A percentile compares a stretch with the other conserved stretches of the same genome.
Evolutionary conservation across 2,797 vertebrate species (phyloP).

Genomic region (Mormyrus proboscirostris): DNA sequence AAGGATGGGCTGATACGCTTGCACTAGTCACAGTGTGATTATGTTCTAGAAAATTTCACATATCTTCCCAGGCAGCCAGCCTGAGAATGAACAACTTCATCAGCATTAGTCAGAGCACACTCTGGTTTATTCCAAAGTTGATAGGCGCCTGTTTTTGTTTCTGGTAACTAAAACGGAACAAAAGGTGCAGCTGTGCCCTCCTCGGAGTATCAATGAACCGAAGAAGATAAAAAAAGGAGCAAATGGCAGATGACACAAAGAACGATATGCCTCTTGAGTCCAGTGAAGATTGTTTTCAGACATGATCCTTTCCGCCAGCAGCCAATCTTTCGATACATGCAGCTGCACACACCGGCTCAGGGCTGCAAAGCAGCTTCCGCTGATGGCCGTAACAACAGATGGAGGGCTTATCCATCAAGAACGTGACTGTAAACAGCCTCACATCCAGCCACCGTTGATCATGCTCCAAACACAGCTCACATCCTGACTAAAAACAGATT

Average conservation of each 20-base stretch:
- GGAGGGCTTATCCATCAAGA: background rate
- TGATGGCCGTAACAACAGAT: background rate
- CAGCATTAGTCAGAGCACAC: background rate
- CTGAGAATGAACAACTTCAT: background rate
- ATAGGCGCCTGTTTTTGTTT: background rate
- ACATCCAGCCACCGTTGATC: constrained; percentile 11
- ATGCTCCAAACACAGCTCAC: constrained; percentile 26
- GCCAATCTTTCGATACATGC: background rate
- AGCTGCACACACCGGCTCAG: background rate
- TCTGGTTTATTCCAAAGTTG: background rate
- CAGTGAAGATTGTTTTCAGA: background rate
- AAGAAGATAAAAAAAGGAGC: background rate
- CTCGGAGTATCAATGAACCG: background rate
- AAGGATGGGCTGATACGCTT: background rate
- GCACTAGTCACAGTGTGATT: background rate
- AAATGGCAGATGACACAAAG: background rate
- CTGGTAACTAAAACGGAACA: background rate
- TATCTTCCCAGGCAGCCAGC: background rate
- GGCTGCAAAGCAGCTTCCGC: background rate
- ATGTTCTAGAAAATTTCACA: constrained; percentile 1
- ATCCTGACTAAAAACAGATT: constrained; percentile 16
- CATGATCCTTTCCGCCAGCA: no score
- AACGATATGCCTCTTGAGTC: background rate
- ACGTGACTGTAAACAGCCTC: constrained; percentile 16
- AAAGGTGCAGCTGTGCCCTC: background rate